Percentiles rank a stretch among this genome's conserved stretches.
Conservation (phyloP, 2,888 invertebrate species). For the Aradus depressus region DNA sequence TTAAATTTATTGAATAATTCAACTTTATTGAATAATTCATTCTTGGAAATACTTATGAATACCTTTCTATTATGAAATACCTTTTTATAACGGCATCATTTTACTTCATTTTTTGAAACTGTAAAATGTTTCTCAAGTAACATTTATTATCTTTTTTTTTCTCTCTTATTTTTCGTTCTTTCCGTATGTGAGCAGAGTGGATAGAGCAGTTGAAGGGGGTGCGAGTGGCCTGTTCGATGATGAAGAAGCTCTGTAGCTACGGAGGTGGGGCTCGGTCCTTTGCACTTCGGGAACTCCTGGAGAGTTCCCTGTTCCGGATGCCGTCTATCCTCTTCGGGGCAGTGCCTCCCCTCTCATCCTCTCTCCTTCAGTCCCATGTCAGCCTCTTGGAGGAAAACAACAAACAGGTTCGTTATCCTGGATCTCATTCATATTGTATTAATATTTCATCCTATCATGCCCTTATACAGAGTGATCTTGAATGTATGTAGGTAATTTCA, state of each 20-base stretch:
- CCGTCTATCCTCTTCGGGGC: constrained; percentile 31
- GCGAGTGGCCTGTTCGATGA: constrained; percentile 22
- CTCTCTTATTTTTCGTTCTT: too few species aligned
- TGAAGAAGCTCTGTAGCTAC: constrained; percentile 20
- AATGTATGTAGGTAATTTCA: too few species aligned
- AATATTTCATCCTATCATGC: too few species aligned
- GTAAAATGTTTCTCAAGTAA: too few species aligned
- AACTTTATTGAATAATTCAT: too few species aligned
- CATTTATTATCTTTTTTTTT: too few species aligned
- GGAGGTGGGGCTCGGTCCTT: constrained; percentile 55
- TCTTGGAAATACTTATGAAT: too few species aligned
- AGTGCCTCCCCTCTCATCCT: constrained; percentile 18
- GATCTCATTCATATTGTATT: neutral
- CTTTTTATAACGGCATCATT: too few species aligned
- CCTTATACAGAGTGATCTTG: too few species aligned
- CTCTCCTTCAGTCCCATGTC: constrained; percentile 23
- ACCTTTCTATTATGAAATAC: too few species aligned
- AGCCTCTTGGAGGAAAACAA: constrained; percentile 59
- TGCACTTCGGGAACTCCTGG: constrained; percentile 60
- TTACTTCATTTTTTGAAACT: too few species aligned
- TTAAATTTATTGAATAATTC: too few species aligned
- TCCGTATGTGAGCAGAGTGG: constrained; percentile 25
- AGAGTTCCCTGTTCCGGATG: constrained; percentile 52
- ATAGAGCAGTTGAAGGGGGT: constrained; percentile 28
- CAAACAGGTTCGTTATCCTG: constrained; percentile 47